phyloP scores from a whole-genome alignment of 2,888 invertebrate species.

The Hedychridium roseum region DNA sequence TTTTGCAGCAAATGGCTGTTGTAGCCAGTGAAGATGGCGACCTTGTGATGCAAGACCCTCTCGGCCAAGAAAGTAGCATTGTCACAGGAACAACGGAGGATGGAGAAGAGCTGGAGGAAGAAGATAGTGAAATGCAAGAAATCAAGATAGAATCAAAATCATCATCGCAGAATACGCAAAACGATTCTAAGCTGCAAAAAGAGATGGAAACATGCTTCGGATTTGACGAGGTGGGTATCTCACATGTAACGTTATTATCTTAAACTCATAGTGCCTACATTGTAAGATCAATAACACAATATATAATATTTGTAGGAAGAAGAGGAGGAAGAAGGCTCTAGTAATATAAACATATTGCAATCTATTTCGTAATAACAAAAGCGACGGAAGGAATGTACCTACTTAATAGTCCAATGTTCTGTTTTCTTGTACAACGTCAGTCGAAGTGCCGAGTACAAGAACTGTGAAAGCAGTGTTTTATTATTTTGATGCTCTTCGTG shows the following conservation, averaged over 20 bases:
- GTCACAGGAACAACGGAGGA: slow-evolving; percentile 61
- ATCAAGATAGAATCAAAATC: slow-evolving; percentile 52
- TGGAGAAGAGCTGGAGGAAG: slow-evolving; percentile 64
- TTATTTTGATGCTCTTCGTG: slow-evolving; percentile 24
- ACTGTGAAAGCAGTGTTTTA: slow-evolving; percentile 27
- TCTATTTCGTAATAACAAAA: slow-evolving; percentile 59
- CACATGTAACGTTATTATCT: too few species aligned
- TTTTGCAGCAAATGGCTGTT: slow-evolving; percentile 60
- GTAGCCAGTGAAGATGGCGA: slow-evolving; percentile 65
- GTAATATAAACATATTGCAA: slow-evolving; percentile 56
- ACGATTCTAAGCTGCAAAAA: slow-evolving; percentile 63
- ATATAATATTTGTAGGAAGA: slow-evolving; percentile 48
- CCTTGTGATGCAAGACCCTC: slow-evolving; percentile 58
- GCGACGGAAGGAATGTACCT: slow-evolving; percentile 40
- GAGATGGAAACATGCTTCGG: slow-evolving; percentile 86
- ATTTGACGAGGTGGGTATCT: slow-evolving; percentile 73
- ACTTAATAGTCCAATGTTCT: slow-evolving; percentile 56
- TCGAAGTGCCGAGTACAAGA: slow-evolving; percentile 31
- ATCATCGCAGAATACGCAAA: slow-evolving; percentile 42
- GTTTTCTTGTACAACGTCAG: slow-evolving; percentile 44
- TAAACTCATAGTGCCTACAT: too few species aligned
- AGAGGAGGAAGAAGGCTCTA: slow-evolving; percentile 64
- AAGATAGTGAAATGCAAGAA: slow-evolving; percentile 61
- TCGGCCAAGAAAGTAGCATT: slow-evolving; percentile 64
- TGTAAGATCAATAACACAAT: neutral